Base-by-base conservation (phyloP, 1,140 invertebrate genomes). In the Pollicipes pollicipes region DNA sequence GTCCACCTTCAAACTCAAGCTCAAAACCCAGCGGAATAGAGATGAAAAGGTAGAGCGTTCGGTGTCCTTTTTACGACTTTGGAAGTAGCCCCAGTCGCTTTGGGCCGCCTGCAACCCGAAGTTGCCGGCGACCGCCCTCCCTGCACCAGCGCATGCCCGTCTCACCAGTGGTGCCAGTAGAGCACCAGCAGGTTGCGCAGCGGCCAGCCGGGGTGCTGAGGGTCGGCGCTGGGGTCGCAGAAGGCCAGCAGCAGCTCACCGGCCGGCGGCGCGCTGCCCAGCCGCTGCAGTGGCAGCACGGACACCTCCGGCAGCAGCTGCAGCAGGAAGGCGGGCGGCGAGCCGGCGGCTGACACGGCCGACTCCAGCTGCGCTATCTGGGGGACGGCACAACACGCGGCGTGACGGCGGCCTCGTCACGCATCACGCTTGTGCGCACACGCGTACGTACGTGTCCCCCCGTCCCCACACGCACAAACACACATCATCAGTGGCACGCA, bases 141-240 rank as follows among this genome's bases (percentile, higher is more conserved):
- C 30, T 63, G 30, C 6, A 31, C 29, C 13, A 72, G 24, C 16
- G 27, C 30, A 70, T 30, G 17, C 27, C 16, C 30, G 26, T n/a
- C 35, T 45, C n/a, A 45, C 58, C 58, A 83, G 75, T 81, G 79
- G 73, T 80, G 76, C 29, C 87, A 80, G 72, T 95, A 80, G 64
- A 93, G 83, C 64, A 86, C 84, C 27, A 95, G 79, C 76, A 89
- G 87, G 78, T 94, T 90, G 73, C 94, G 83, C 69, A 97, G 80
- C 30, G 90, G 83, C 92, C 93, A 97, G n/a, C 90, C 90, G 71
- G 89, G 86, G 72, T 88, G 84, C 72, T 85, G 82, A 26, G 82
- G 78, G 70, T 83, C 82, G 73, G 84, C 85, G 77, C 88, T 90
- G 31, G 91, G 87, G 83, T 97, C 94, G 74, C 85, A 84, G 81